Conservation (phyloP, 2,797 vertebrate genomes). For the Carduelis carduelis region DNA sequence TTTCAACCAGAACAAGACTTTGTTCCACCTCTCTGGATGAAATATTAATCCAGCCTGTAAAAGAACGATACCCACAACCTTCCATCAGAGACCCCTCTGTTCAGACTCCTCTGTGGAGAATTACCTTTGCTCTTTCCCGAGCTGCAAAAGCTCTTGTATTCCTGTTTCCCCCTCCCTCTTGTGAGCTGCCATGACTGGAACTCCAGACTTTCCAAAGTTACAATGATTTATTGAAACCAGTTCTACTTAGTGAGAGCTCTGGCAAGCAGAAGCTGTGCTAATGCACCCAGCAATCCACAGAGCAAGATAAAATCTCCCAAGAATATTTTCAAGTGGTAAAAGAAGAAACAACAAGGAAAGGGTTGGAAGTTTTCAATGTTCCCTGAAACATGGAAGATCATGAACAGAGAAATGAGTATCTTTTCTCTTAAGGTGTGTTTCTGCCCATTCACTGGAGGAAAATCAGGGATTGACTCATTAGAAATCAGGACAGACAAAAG, state of each 20-base stretch:
- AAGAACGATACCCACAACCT: background rate
- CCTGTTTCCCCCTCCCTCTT: background rate
- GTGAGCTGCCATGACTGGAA: background rate
- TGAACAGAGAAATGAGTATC: background rate
- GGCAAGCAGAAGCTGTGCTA: slow-evolving; percentile 36
- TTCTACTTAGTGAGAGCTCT: slow-evolving; percentile 23
- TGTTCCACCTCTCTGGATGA: background rate
- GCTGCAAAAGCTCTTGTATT: background rate
- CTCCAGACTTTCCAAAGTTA: background rate
- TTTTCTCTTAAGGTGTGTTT: background rate
- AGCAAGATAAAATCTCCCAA: slow-evolving; percentile 30
- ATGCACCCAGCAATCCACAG: slow-evolving; percentile 35
- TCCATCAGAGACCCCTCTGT: background rate
- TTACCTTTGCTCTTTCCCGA: background rate
- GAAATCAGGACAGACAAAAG: background rate
- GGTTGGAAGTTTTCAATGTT: background rate
- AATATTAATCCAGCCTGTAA: background rate
- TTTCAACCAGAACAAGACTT: background rate
- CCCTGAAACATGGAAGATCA: background rate
- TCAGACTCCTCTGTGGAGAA: background rate
- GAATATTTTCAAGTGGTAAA: slow-evolving; percentile 42
- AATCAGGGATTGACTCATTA: background rate
- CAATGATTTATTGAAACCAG: slow-evolving; percentile 53
- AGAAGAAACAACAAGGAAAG: slow-evolving; percentile 11
- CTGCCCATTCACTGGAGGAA: background rate